Evolutionary conservation across 2,113 vertebrate species (phyloP), one percentile per base, ranked within the genome.

Genomic region (Phrynosoma blainvillii): DNA sequence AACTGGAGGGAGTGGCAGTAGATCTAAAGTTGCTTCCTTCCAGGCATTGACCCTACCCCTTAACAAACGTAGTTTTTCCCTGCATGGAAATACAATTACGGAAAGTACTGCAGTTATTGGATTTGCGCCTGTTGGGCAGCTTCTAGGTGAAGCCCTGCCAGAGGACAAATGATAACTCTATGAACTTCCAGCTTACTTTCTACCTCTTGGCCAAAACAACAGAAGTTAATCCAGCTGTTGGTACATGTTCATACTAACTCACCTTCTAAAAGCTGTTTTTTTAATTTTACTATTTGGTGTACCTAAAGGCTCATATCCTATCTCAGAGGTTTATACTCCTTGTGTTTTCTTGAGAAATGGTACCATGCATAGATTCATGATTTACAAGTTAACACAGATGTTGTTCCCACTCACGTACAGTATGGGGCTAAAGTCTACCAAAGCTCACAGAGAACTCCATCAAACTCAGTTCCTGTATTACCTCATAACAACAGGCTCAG

Each of bases 341-440:
- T 25, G 66, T 76, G 71, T 89, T 76, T 80, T 10, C 73, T 92
- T 27, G 0, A 59, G 71, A 74, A 75, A 79, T 21, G 23, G 74
- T 85, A 84, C 90, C 79, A 30, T 21, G 54, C 42, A 54, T 2
- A 59, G 77, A 40, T 89, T 79, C 86, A 6, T 88, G 92, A 94
- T 84, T 93, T 90, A 93, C 25, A 91, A 88, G 40, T 82, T 92
- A 52, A 89, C 2, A 84, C 23, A 0, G 1, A 42, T 80, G 62
- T 88, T 91, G 59, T 36, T 86, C 88, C 84, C 88, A 89, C 68
- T 78, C 21, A 54, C 56, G 32, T 89, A 90, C 40, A 90, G 87
- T 84, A 73, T 59, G 16, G 77, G 91, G 77, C 85, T 25, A 86
- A 85, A 84, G 92, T 93, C 66, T 82, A 8, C 40, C 56, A 59